Percentiles rank a stretch among this genome's conserved stretches.
phyloP scores from a whole-genome alignment of 1,140 invertebrate genomes.

The Drosophila littoralis region DNA sequence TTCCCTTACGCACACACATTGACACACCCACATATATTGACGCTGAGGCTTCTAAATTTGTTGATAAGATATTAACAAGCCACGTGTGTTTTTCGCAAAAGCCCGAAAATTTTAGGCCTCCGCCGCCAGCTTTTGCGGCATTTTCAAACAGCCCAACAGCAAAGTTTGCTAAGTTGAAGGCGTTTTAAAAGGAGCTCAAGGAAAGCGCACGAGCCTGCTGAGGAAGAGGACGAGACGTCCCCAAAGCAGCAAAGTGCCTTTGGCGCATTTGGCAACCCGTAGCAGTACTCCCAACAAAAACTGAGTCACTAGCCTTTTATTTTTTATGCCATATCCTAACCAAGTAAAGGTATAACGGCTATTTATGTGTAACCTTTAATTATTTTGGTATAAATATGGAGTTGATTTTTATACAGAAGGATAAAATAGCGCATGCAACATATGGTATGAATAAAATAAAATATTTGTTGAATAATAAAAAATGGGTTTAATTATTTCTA shows the following conservation, averaged over 20 bases:
- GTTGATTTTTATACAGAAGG: not conserved
- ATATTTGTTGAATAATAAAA: too few species aligned
- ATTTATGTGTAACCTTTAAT: not conserved
- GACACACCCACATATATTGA: slow-evolving; percentile 8
- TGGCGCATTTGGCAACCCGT: slow-evolving; percentile 52
- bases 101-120: slow-evolving; percentile 59
- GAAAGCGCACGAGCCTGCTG: slow-evolving; percentile 7
- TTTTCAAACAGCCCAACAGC: slow-evolving; percentile 17
- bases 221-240: not conserved
- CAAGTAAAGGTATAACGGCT: too few species aligned
- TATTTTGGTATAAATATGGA: not conserved
- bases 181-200: slow-evolving; percentile 43
- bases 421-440: not conserved
- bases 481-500: too few species aligned
- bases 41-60: slow-evolving; percentile 44
- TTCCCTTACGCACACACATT: slow-evolving; percentile 46
- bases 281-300: slow-evolving; percentile 25
- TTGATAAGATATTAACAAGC: slow-evolving; percentile 81
- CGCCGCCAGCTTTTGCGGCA: slow-evolving; percentile 37
- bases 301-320: slow-evolving; percentile 15
- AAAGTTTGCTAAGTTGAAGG: slow-evolving; percentile 58
- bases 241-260: slow-evolving; percentile 46
- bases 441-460: too few species aligned
- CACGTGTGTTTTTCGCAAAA: slow-evolving; percentile 73
- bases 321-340: slow-evolving; percentile 20